phyloP scores from a whole-genome alignment of 1,140 invertebrate genomes.

The Bacillus rossius region DNA sequence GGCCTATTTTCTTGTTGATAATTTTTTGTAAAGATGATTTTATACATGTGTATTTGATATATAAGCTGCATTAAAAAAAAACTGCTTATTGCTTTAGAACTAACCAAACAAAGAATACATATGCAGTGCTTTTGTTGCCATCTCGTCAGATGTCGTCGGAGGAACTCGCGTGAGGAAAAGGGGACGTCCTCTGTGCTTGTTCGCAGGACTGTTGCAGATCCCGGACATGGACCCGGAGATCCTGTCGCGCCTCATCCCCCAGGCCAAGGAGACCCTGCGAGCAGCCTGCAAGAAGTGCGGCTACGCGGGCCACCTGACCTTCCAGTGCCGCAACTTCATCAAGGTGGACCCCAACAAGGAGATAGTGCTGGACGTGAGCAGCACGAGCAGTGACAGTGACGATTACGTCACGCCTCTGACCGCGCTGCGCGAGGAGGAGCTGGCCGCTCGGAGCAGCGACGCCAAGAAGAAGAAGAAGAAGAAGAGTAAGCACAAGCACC shows the following conservation, averaged over 20 bases:
- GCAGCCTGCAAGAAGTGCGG: slow-evolving; percentile 91
- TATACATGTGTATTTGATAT: too few species aligned
- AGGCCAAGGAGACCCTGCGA: slow-evolving; percentile 62
- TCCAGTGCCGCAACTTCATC: slow-evolving; percentile 94
- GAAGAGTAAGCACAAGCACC: slow-evolving; percentile 35
- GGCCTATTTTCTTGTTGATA: too few species aligned
- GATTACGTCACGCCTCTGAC: slow-evolving; percentile 79
- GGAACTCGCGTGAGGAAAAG: too few species aligned
- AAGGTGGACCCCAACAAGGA: slow-evolving; percentile 85
- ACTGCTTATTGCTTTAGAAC: too few species aligned
- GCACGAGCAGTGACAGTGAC: slow-evolving; percentile 85
- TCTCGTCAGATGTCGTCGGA: too few species aligned
- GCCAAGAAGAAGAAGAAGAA: slow-evolving; percentile 49
- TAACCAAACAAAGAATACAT: too few species aligned
- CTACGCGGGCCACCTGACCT: slow-evolving; percentile 92
- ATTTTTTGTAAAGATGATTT: too few species aligned
- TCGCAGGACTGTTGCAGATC: not conserved
- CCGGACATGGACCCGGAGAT: slow-evolving; percentile 43
- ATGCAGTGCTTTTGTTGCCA: too few species aligned
- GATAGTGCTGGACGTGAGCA: slow-evolving; percentile 90
- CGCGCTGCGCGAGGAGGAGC: slow-evolving; percentile 67
- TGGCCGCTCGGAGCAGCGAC: slow-evolving; percentile 49
- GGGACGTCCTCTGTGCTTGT: too few species aligned
- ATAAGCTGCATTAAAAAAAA: too few species aligned
- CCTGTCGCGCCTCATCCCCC: slow-evolving; percentile 45